Conservation (phyloP, 2,113 vertebrate genomes). For the Sorex araneus region DNA sequence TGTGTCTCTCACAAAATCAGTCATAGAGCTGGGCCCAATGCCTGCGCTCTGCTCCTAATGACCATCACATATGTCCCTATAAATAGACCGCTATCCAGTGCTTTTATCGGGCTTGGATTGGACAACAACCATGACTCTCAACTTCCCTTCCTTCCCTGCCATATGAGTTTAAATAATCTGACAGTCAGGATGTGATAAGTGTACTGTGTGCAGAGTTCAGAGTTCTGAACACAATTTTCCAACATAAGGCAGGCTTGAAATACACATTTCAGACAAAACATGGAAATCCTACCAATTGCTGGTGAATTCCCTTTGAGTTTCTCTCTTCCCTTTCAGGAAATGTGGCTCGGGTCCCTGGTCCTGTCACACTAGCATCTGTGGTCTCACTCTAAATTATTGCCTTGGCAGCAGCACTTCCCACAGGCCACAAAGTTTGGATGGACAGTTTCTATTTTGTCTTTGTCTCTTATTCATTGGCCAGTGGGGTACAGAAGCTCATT, state of each 20-base stretch:
- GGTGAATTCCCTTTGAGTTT: conserved; percentile 78
- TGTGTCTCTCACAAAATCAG: conserved; percentile 19
- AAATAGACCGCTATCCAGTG: conserved; percentile 75
- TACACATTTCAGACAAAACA: conserved; percentile 88
- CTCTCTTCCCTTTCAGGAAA: conserved; percentile 87
- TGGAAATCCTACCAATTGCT: conserved; percentile 88
- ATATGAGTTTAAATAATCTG: conserved; percentile 87
- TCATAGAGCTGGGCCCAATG: neutral
- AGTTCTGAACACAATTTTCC: conserved; percentile 84
- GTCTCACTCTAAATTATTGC: conserved; percentile 82
- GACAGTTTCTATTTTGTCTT: conserved; percentile 79
- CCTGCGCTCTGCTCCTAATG: conserved; percentile 52
- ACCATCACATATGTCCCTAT: conserved; percentile 74
- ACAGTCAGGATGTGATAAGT: conserved; percentile 88
- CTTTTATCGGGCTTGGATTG: conserved; percentile 71
- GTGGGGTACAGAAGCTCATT: conserved; percentile 73
- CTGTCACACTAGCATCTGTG: conserved; percentile 67
- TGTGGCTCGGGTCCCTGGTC: conserved; percentile 71
- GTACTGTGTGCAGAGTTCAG: conserved; percentile 85
- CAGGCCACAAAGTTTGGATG: conserved; percentile 69
- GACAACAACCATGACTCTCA: conserved; percentile 71
- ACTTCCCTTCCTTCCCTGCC: conserved; percentile 82
- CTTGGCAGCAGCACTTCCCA: conserved; percentile 84
- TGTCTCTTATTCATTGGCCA: conserved; percentile 76
- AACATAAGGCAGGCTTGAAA: conserved; percentile 85